phyloP scores from a whole-genome alignment of 2,113 vertebrate species.

The Morone chrysops region DNA sequence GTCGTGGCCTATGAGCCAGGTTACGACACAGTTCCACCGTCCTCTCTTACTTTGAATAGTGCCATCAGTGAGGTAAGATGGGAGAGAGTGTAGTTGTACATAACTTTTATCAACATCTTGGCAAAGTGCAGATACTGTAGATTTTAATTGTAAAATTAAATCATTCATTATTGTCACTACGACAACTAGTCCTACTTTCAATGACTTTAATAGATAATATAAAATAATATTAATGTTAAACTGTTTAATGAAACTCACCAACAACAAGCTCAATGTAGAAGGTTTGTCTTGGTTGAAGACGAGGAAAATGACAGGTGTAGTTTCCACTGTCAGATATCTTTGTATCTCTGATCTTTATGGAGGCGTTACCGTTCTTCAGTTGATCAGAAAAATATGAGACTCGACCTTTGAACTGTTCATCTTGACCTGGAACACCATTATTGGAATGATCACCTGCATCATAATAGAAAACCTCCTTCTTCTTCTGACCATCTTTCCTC shows the following conservation, averaged over 20 bases:
- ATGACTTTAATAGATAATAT: no score
- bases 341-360: neutral
- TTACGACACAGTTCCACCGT: no score
- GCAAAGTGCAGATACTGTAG: no score
- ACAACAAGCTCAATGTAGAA: neutral
- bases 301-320: neutral
- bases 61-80: no score
- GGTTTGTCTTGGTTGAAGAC: rapidly evolving
- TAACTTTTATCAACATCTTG: no score
- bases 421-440: neutral
- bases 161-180: no score
- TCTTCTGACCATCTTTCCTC: neutral
- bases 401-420: neutral
- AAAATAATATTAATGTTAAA: no score
- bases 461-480: neutral
- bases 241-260: neutral
- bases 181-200: no score
- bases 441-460: rapidly evolving
- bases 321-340: neutral
- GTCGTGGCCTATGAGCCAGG: no score
- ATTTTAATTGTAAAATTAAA: no score
- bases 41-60: no score
- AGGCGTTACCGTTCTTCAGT: neutral
- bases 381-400: constrained; percentile 14
- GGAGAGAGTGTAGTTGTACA: no score